A percentile compares a stretch with the other conserved stretches of the same genome.
Conservation (phyloP, 1,140 invertebrate genomes). For the Psix sp. region DNA sequence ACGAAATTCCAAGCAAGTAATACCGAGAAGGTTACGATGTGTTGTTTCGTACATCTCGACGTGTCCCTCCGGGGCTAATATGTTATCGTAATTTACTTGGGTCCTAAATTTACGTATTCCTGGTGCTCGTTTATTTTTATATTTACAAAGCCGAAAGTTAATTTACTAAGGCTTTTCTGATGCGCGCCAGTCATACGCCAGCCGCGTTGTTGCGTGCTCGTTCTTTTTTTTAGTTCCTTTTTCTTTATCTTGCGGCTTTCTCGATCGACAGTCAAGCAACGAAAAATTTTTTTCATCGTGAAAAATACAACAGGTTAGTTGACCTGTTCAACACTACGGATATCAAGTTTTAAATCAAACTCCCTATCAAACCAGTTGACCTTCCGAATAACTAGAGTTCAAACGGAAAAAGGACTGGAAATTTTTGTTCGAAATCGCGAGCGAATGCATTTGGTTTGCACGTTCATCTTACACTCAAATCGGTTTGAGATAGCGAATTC, state of each 20-base stretch:
- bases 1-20: conserved; percentile 53
- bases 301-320: too few species aligned
- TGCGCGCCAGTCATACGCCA: conserved; percentile 36
- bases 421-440: too few species aligned
- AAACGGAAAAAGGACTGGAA: too few species aligned
- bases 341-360: too few species aligned
- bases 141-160: conserved; percentile 57
- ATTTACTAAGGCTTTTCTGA: conserved; percentile 56
- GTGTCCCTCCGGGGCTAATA: conserved; percentile 60
- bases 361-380: too few species aligned
- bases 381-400: too few species aligned
- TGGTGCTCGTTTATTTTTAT: conserved; percentile 47
- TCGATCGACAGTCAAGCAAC: not conserved
- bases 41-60: conserved; percentile 55
- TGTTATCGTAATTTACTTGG: conserved; percentile 61
- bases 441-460: too few species aligned
- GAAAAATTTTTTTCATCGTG: too few species aligned
- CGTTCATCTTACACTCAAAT: conserved; percentile 8
- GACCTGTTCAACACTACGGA: too few species aligned
- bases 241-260: conserved; percentile 3
- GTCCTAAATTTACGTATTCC: conserved; percentile 59
- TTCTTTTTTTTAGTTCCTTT: conserved; percentile 4
- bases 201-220: conserved; percentile 30
- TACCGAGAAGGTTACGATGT: conserved; percentile 55
- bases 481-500: conserved; percentile 26